Percentiles rank a stretch among this genome's conserved stretches.
Evolutionary conservation across 2,113 vertebrate genomes (phyloP).

Genomic region (Phalacrocorax aristotelis): DNA sequence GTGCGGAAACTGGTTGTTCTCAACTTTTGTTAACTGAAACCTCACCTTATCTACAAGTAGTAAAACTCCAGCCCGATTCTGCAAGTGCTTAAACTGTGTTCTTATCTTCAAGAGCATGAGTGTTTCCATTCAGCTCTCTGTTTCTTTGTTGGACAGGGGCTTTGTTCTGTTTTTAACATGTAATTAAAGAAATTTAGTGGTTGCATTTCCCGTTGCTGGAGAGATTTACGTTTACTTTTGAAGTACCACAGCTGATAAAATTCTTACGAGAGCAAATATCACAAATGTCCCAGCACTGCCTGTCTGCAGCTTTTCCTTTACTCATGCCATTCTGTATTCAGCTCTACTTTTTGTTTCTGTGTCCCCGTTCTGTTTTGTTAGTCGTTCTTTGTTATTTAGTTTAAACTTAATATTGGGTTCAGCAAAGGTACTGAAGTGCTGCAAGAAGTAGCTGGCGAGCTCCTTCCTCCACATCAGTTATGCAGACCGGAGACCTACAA

Average conservation of each 20-base stretch:
- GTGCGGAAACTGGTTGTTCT: background rate
- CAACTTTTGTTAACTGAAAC: background rate
- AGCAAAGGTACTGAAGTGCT: background rate
- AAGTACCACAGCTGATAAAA: slow-evolving; percentile 29
- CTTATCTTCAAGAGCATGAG: slow-evolving; percentile 15
- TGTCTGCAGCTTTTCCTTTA: background rate
- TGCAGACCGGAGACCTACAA: background rate
- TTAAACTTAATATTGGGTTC: background rate
- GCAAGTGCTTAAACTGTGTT: slow-evolving; percentile 6
- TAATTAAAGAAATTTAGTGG: slow-evolving; percentile 36
- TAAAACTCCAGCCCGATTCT: slow-evolving; percentile 35
- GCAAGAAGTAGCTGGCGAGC: background rate
- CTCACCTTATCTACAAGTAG: background rate
- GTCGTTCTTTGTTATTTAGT: background rate
- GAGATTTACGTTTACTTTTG: slow-evolving; percentile 48
- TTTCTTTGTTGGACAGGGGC: slow-evolving; percentile 45
- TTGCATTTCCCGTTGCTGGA: slow-evolving; percentile 26
- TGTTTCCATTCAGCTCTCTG: slow-evolving; percentile 35
- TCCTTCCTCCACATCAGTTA: background rate
- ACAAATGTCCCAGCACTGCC: background rate
- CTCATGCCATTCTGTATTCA: background rate
- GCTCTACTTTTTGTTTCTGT: background rate
- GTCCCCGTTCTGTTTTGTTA: background rate
- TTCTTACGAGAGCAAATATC: background rate
- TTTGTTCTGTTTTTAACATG: slow-evolving; percentile 59